These are phyloP conservation scores for Melinopterus prodromus DNA, from an alignment of 2,888 invertebrate species.

Conservation along the genomic window DNA sequence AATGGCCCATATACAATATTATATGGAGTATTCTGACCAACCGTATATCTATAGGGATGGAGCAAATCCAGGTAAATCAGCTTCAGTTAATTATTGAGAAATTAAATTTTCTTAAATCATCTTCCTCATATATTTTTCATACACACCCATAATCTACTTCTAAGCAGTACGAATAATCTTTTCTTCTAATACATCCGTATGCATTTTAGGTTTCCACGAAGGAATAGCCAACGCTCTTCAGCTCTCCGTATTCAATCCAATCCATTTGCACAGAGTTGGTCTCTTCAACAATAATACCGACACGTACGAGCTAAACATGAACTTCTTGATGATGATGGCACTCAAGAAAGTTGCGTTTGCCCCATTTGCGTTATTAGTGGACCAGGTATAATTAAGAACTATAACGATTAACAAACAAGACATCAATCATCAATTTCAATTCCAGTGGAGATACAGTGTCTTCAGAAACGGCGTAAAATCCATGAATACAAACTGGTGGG, in stretches of 20 bases:
- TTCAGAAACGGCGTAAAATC: slow-evolving; percentile 74
- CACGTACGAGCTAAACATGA: slow-evolving; percentile 76
- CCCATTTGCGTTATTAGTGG: slow-evolving; percentile 82
- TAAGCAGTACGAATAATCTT: too few species aligned
- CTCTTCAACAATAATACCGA: slow-evolving; percentile 73
- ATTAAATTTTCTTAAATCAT: background rate
- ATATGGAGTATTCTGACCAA: slow-evolving; percentile 78
- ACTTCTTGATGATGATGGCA: slow-evolving; percentile 81
- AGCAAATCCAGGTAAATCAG: slow-evolving; percentile 76
- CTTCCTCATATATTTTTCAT: background rate
- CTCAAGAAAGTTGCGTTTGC: slow-evolving; percentile 80
- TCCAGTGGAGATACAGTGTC: slow-evolving; percentile 82
- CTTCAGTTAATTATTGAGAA: slow-evolving; percentile 7
- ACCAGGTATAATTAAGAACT: slow-evolving; percentile 66
- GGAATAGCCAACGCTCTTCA: slow-evolving; percentile 83
- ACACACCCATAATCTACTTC: background rate
- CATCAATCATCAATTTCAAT: slow-evolving; percentile 21
- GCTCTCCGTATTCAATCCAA: slow-evolving; percentile 79
- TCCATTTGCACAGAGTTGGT: slow-evolving; percentile 77
- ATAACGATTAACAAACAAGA: slow-evolving; percentile 8
- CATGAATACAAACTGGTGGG: slow-evolving; percentile 77
- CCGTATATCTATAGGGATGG: slow-evolving; percentile 81
- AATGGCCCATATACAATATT: slow-evolving; percentile 85
- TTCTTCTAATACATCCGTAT: too few species aligned
- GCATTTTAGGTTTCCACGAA: slow-evolving; percentile 79